Conservation (phyloP, 2,113 vertebrate species). For the Corynorhinus townsendii region DNA sequence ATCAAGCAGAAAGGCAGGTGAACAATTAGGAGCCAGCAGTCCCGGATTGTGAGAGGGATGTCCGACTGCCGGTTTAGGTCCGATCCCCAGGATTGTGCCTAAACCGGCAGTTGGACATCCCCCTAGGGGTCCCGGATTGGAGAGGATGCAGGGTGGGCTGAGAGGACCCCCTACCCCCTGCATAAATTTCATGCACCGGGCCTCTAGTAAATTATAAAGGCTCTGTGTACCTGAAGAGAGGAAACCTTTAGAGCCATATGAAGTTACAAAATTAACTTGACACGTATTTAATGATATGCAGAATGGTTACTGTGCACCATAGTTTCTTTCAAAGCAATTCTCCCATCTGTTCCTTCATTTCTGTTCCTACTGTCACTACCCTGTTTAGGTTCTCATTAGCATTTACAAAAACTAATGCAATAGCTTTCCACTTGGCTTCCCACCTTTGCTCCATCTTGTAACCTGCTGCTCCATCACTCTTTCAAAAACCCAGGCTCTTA, state of each 20-base stretch:
- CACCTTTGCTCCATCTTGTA: not conserved
- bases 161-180: too few relatives aligned
- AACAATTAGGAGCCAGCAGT: too few relatives aligned
- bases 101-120: too few relatives aligned
- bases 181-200: too few relatives aligned
- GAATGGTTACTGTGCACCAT: slow-evolving; percentile 30
- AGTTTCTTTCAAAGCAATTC: slow-evolving; percentile 50
- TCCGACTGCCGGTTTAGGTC: too few relatives aligned
- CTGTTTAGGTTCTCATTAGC: slow-evolving; percentile 14
- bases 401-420: not conserved
- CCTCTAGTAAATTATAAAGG: not conserved
- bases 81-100: too few relatives aligned
- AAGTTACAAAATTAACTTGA: slow-evolving; percentile 55
- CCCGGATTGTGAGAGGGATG: too few relatives aligned
- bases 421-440: not conserved
- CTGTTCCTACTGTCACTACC: slow-evolving; percentile 19
- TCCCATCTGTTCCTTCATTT: slow-evolving; percentile 64
- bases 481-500: not conserved
- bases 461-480: not conserved
- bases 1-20: too few relatives aligned
- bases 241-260: slow-evolving; percentile 29
- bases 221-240: slow-evolving; percentile 43
- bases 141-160: too few relatives aligned
- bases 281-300: slow-evolving; percentile 49
- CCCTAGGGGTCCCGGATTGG: too few relatives aligned